Percentiles rank a stretch among this genome's conserved stretches.
phyloP scores from a whole-genome alignment of 2,113 vertebrate species.

The Solea senegalensis region DNA sequence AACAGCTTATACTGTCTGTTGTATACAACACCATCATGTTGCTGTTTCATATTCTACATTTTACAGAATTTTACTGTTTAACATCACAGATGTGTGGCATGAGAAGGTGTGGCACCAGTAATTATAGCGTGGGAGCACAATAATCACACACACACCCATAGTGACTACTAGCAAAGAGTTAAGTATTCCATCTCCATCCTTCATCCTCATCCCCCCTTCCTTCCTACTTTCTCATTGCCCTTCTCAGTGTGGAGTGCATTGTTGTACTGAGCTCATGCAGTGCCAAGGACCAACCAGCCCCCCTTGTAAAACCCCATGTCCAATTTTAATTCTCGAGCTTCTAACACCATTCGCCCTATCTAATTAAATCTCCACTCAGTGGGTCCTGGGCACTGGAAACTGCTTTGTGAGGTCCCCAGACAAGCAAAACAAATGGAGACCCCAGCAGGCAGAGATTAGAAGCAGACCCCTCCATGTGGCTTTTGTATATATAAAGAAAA shows the following conservation, averaged over 20 bases:
- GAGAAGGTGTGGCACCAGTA: constrained; percentile 42
- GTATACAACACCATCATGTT: background rate
- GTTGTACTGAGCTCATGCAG: constrained; percentile 54
- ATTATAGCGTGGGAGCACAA: constrained; percentile 28
- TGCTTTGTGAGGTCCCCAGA: constrained; percentile 76
- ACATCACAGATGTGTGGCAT: constrained; percentile 17
- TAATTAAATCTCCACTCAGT: constrained; percentile 82
- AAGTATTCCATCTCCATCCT: constrained; percentile 71
- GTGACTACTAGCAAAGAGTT: constrained; percentile 59
- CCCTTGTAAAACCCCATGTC: constrained; percentile 74
- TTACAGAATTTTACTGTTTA: background rate
- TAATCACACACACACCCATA: constrained; percentile 40
- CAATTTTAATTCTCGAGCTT: constrained; percentile 78
- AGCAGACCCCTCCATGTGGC: constrained; percentile 77
- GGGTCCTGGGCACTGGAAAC: constrained; percentile 73
- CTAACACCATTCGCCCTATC: constrained; percentile 76
- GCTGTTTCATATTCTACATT: background rate
- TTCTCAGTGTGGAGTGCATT: constrained; percentile 68
- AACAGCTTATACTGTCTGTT: no score
- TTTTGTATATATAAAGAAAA: constrained; percentile 63
- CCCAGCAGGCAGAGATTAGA: constrained; percentile 81
- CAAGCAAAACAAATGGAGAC: constrained; percentile 82
- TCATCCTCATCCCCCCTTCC: constrained; percentile 46
- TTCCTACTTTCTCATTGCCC: constrained; percentile 68
- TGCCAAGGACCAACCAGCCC: constrained; percentile 64